A percentile compares a stretch with the other conserved stretches of the same genome.
Conservation (phyloP, 2,797 vertebrate species). For the Hipposideros larvatus region DNA sequence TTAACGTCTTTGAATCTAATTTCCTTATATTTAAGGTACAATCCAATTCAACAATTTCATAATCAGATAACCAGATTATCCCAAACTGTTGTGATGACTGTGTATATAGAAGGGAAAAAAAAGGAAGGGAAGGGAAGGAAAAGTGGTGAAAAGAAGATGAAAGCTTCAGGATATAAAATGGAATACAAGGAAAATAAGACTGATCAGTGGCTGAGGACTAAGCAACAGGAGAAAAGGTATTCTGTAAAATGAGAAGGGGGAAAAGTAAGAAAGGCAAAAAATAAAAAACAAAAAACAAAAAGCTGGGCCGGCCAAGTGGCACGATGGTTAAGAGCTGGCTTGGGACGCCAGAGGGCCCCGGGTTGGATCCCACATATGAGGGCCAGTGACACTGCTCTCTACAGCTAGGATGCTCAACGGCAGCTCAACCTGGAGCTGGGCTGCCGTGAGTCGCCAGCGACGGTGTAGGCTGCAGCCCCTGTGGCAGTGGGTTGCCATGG, state of each 20-base stretch:
- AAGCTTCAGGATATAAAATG: conserved; percentile 49
- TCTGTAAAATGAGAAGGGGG: neutral
- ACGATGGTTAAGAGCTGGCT: too few relatives aligned
- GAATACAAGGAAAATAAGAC: neutral
- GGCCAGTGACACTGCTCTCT: too few relatives aligned
- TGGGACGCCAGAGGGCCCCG: too few relatives aligned
- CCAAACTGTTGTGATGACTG: neutral
- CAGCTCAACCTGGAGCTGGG: too few relatives aligned
- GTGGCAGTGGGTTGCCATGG: too few relatives aligned
- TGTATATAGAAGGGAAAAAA: neutral
- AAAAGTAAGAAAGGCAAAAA: neutral
- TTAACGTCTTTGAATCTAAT: conserved; percentile 45
- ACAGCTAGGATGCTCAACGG: too few relatives aligned
- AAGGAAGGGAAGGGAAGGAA: neutral
- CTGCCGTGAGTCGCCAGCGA: too few relatives aligned
- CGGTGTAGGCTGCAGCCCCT: too few relatives aligned
- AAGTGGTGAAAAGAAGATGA: conserved; percentile 19
- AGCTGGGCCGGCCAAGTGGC: too few relatives aligned
- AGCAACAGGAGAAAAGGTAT: neutral
- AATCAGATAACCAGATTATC: neutral
- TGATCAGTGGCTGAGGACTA: neutral
- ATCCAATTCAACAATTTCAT: conserved; percentile 33
- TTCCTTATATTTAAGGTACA: neutral
- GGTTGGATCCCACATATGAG: too few relatives aligned
- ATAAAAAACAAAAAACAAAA: neutral